Conservation (phyloP, 2,888 invertebrate species). For the Lithodes maja region DNA sequence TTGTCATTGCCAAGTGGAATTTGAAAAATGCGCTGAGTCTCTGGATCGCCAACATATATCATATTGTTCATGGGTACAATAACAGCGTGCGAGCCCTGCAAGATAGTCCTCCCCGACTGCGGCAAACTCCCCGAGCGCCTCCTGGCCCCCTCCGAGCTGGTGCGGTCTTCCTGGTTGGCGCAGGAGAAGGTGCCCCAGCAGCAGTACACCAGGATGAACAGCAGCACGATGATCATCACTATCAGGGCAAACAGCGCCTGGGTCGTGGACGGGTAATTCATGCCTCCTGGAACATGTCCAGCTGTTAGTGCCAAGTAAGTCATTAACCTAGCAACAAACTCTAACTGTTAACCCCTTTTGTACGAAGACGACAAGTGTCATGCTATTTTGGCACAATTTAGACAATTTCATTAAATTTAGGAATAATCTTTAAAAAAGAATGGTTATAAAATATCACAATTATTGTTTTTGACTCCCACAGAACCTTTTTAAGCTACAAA, state of each 20-base stretch:
- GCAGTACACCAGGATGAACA: constrained; percentile 79
- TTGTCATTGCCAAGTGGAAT: constrained; percentile 59
- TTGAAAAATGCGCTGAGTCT: constrained; percentile 52
- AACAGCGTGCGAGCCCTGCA: constrained; percentile 43
- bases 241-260: constrained; percentile 78
- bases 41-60: constrained; percentile 62
- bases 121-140: neutral
- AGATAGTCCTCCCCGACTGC: constrained; percentile 13
- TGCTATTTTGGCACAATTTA: no score
- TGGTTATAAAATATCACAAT: no score
- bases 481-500: no score
- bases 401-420: neutral
- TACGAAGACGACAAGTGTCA: no score
- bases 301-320: neutral
- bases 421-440: neutral
- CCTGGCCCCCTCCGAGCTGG: constrained; percentile 13
- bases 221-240: constrained; percentile 79
- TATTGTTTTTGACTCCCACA: no score
- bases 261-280: constrained; percentile 71
- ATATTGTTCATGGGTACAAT: constrained; percentile 62
- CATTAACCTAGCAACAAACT: neutral
- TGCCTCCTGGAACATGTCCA: constrained; percentile 62
- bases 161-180: constrained; percentile 37
- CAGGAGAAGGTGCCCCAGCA: constrained; percentile 79
- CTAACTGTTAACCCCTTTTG: neutral